These are phyloP conservation scores for Amphiura filiformis DNA, from an alignment of 35 echinoderm and acorn worm species.

Conservation along the genomic window DNA sequence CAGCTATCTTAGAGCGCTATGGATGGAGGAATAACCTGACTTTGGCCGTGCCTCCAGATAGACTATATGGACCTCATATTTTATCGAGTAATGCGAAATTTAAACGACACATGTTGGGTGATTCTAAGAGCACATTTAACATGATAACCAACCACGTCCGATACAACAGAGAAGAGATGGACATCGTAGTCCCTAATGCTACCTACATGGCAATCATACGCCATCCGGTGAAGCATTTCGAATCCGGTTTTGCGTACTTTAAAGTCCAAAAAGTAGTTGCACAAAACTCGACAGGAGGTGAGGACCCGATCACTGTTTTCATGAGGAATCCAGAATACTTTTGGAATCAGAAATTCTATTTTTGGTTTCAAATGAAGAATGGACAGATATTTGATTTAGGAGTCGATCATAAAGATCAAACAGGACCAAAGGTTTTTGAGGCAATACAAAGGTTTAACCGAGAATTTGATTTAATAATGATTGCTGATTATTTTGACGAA, in stretches of 20 bases:
- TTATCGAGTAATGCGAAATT: neutral
- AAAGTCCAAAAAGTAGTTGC: constrained; percentile 11
- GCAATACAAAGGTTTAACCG: constrained; percentile 30
- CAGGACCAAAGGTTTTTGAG: neutral
- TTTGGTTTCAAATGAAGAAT: neutral
- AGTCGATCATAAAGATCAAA: constrained; percentile 26
- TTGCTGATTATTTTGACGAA: neutral
- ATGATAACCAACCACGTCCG: constrained; percentile 70
- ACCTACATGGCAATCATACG: constrained; percentile 69
- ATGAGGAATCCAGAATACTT: constrained; percentile 24
- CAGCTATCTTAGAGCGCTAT: constrained; percentile 66
- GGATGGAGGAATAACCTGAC: constrained; percentile 60
- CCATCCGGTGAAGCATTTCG: constrained; percentile 54
- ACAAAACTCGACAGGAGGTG: neutral
- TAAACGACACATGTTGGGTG: neutral
- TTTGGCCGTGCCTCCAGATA: constrained; percentile 39
- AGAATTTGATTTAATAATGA: constrained; percentile 63
- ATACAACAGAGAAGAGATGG: constrained; percentile 56
- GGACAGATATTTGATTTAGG: constrained; percentile 40
- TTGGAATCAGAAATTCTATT: neutral
- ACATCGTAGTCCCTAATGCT: constrained; percentile 47
- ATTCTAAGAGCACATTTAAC: constrained; percentile 4
- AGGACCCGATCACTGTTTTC: constrained; percentile 27
- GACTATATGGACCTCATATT: constrained; percentile 19
- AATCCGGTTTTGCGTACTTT: constrained; percentile 70